A percentile compares a stretch with the other conserved stretches of the same genome.
phyloP scores from a whole-genome alignment of 2,113 vertebrate genomes.

The Cyprinodon tularosa region DNA sequence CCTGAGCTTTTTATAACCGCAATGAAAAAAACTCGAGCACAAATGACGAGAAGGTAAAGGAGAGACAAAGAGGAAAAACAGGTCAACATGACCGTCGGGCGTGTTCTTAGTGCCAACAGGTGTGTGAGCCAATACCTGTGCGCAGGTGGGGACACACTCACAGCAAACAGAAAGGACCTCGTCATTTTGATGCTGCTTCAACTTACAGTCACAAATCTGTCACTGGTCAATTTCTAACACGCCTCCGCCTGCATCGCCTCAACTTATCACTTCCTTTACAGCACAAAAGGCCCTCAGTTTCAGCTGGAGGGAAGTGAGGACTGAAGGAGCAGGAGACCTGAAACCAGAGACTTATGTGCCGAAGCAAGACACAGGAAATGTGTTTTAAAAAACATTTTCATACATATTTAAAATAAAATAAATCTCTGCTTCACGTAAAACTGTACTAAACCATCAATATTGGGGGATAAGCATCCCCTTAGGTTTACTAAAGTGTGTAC shows the following conservation, averaged over 20 bases:
- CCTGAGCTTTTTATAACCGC: slow-evolving; percentile 42
- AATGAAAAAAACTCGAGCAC: slow-evolving; percentile 3
- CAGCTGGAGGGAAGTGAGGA: slow-evolving; percentile 13
- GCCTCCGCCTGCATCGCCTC: slow-evolving; percentile 49
- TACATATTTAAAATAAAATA: neutral
- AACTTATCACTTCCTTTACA: slow-evolving; percentile 45
- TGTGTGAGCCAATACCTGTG: slow-evolving; percentile 20
- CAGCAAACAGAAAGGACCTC: slow-evolving; percentile 5
- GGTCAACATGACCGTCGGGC: slow-evolving; percentile 10
- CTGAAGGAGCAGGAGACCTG: slow-evolving; percentile 6
- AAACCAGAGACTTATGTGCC: slow-evolving; percentile 21
- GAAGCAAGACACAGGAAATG: slow-evolving; percentile 1
- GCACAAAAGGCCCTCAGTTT: slow-evolving; percentile 46
- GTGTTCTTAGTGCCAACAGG: slow-evolving; percentile 11
- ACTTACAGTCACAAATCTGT: slow-evolving; percentile 64
- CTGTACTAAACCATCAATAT: neutral
- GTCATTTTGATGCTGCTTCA: slow-evolving; percentile 18
- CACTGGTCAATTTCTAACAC: slow-evolving; percentile 60
- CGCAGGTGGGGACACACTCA: slow-evolving; percentile 38
- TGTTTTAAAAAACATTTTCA: neutral
- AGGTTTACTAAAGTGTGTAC: neutral
- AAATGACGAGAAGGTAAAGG: neutral
- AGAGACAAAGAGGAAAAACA: neutral
- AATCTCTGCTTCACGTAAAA: neutral
- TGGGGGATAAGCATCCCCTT: neutral